These are phyloP conservation scores for Nanorana parkeri DNA, from an alignment of 2,113 vertebrate genomes.

Conservation along the genomic window DNA sequence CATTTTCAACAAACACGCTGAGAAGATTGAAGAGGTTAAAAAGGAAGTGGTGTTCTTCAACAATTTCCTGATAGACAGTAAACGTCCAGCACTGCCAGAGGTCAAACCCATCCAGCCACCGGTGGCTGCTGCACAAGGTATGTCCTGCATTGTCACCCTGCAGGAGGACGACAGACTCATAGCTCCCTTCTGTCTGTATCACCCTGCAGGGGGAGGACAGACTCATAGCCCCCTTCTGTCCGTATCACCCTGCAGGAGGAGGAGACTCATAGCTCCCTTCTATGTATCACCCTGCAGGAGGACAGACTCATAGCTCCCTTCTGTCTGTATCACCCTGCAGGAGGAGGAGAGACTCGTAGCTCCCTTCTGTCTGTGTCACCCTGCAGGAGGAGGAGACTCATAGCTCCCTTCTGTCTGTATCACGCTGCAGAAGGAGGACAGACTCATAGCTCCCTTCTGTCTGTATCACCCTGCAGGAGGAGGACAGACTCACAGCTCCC, in stretches of 20 bases:
- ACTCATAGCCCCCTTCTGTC: neutral
- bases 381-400: neutral
- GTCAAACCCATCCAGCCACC: constrained; percentile 86
- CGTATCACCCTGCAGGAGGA: neutral
- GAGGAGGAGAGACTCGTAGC: neutral
- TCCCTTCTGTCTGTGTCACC: neutral
- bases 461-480: neutral
- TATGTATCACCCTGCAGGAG: neutral
- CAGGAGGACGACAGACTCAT: neutral
- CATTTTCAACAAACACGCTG: constrained; percentile 90
- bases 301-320: neutral
- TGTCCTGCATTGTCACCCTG: constrained; percentile 40
- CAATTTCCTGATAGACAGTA: constrained; percentile 90
- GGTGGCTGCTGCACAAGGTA: constrained; percentile 75
- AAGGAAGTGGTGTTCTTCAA: constrained; percentile 92
- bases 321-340: neutral
- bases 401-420: no score
- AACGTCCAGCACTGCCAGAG: constrained; percentile 86
- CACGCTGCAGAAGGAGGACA: no score
- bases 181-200: neutral
- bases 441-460: neutral
- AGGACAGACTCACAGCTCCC: neutral
- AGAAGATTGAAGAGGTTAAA: constrained; percentile 93
- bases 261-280: neutral
- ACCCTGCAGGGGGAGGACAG: neutral